Conservation (phyloP, 1,140 invertebrate species). For the Luehdorfia chinensis region DNA sequence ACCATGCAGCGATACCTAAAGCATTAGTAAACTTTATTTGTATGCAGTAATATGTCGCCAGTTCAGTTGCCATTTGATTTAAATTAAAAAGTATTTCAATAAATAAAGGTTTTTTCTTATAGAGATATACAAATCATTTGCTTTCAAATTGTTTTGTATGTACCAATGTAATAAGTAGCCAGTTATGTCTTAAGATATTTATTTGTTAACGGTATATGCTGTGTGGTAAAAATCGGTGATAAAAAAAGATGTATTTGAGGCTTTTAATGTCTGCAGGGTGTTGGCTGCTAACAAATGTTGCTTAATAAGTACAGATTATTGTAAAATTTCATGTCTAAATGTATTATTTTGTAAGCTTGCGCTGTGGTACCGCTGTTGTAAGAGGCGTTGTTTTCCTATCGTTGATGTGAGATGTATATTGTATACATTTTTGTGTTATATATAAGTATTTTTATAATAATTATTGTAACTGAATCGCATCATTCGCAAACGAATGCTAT, state of each 20-base stretch:
- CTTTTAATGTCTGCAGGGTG: slow-evolving; percentile 75
- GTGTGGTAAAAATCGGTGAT: slow-evolving; percentile 51
- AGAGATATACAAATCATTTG: background rate
- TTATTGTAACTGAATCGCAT: slow-evolving; percentile 39
- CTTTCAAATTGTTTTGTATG: background rate
- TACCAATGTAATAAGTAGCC: too few species aligned
- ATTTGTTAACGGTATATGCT: slow-evolving; percentile 37
- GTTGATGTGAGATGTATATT: slow-evolving; percentile 33
- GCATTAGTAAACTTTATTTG: slow-evolving; percentile 25
- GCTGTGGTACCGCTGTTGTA: slow-evolving; percentile 45
- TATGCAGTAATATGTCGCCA: too few species aligned
- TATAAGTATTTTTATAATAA: slow-evolving; percentile 26
- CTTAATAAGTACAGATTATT: slow-evolving; percentile 34
- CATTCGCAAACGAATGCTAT: too few species aligned
- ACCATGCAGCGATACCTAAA: slow-evolving; percentile 54
- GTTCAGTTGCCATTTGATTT: too few species aligned
- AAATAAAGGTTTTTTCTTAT: background rate
- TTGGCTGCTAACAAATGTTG: slow-evolving; percentile 61
- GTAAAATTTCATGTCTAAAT: slow-evolving; percentile 36
- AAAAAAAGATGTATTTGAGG: slow-evolving; percentile 33
- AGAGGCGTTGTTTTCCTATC: slow-evolving; percentile 25
- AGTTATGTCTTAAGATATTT: slow-evolving; percentile 8
- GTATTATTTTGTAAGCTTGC: slow-evolving; percentile 45
- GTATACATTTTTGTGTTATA: slow-evolving; percentile 27
- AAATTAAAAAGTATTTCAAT: too few species aligned